Evolutionary conservation across 2,113 vertebrate genomes (phyloP).

Genomic region (Parus major): DNA sequence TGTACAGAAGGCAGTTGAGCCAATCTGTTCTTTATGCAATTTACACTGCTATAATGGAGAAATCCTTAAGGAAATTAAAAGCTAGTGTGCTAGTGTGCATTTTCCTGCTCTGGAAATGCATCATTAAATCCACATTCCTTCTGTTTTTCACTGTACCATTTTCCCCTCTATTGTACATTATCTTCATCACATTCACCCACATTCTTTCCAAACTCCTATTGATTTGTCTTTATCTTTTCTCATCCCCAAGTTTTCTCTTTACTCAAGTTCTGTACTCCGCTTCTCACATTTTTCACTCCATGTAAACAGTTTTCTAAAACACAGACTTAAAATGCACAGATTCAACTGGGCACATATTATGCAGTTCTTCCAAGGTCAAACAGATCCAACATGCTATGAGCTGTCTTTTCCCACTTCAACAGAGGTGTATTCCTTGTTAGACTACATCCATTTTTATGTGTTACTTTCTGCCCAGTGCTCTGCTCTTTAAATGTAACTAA

Average conservation of each 20-base stretch:
- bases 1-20: background rate
- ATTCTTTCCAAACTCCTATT: background rate
- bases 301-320: background rate
- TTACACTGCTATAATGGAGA: background rate
- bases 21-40: background rate
- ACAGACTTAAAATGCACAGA: background rate
- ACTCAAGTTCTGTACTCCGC: accelerated
- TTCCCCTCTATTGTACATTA: background rate
- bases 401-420: background rate
- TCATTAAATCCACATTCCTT: background rate
- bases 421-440: background rate
- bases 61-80: background rate
- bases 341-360: background rate
- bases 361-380: background rate
- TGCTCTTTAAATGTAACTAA: background rate
- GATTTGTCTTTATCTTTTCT: background rate
- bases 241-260: background rate
- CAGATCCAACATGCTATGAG: background rate
- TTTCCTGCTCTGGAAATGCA: background rate
- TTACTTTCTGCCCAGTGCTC: background rate
- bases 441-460: background rate
- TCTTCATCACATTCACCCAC: background rate
- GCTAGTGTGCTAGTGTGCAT: background rate
- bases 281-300: background rate
- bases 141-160: background rate